Conservation (phyloP, 2,888 invertebrate genomes). For the Pinctada fucata region DNA sequence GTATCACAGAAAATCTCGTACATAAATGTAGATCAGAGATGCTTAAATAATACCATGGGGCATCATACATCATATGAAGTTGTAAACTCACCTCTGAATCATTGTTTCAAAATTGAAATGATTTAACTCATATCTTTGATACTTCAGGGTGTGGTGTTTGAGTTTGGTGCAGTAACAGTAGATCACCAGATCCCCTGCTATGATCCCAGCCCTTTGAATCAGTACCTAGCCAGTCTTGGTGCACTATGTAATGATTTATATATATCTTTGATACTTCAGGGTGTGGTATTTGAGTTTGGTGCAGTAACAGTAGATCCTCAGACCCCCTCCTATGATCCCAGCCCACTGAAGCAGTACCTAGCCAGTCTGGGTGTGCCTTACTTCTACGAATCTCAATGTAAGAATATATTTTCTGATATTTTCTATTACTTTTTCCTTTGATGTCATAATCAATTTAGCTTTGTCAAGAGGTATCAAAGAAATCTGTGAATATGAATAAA, state of each 20-base stretch:
- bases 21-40: no score
- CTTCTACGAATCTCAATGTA: constrained; percentile 85
- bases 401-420: constrained; percentile 38
- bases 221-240: constrained; percentile 85
- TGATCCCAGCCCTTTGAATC: constrained; percentile 83
- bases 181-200: constrained; percentile 83
- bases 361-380: constrained; percentile 85
- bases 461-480: neutral
- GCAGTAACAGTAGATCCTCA: constrained; percentile 88
- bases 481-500: neutral
- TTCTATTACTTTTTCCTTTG: no score
- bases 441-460: no score
- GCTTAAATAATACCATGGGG: no score
- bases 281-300: constrained; percentile 84
- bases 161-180: constrained; percentile 85
- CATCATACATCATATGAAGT: no score
- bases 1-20: no score
- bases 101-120: no score
- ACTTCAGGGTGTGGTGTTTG: constrained; percentile 85
- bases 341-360: constrained; percentile 86
- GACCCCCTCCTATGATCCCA: constrained; percentile 81
- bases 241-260: no score
- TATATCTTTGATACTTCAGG: no score
- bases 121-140: no score
- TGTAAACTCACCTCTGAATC: no score